A percentile compares a stretch with the other conserved stretches of the same genome.
These are phyloP conservation scores for Suricata suricatta DNA, from an alignment of 2,113 vertebrate species.

Conservation along the genomic window DNA sequence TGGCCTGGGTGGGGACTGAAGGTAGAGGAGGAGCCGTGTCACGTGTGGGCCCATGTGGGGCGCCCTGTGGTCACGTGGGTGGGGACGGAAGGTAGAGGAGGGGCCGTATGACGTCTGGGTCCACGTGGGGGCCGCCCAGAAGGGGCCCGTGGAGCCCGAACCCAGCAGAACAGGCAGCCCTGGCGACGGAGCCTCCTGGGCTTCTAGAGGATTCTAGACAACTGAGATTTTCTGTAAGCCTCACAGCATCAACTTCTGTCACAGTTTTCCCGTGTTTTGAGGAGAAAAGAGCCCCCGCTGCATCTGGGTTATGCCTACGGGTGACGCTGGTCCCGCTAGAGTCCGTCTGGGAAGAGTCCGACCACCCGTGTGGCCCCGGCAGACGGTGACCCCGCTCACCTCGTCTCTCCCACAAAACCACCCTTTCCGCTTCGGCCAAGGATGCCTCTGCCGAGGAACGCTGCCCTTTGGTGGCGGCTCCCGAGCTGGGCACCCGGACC, in stretches of 20 bases:
- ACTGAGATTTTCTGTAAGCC: not conserved
- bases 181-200: fast-evolving
- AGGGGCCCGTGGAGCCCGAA: fast-evolving
- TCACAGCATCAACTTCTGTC: fast-evolving
- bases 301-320: not conserved
- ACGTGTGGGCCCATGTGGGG: not conserved
- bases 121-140: not conserved
- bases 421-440: fast-evolving
- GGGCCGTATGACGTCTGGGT: not conserved
- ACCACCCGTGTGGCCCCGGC: fast-evolving
- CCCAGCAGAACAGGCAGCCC: too few relatives aligned
- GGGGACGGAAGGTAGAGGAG: not conserved
- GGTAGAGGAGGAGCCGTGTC: not conserved
- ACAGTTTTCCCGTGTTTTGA: not conserved
- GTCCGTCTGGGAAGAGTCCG: too few relatives aligned
- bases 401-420: not conserved
- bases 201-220: not conserved
- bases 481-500: too few relatives aligned
- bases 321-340: fast-evolving
- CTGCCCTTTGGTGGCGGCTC: fast-evolving
- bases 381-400: fast-evolving
- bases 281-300: too few relatives aligned
- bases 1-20: fast-evolving
- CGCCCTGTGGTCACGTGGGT: fast-evolving
- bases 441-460: not conserved